Conservation (phyloP, 2,888 invertebrate genomes). For the Lissocephala sabroskyi region DNA sequence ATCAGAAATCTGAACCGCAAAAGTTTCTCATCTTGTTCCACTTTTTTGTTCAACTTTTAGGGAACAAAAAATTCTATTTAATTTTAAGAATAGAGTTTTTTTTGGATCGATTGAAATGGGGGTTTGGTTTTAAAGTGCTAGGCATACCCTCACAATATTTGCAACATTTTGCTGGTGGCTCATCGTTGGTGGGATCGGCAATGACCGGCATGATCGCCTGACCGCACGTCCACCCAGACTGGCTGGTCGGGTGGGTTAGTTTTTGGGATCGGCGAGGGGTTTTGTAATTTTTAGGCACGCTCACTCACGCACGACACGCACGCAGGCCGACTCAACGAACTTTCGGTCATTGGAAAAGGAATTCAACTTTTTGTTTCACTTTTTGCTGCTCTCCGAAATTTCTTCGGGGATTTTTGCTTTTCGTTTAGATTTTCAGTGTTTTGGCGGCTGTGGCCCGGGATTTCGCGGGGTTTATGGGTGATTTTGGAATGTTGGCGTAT, state of each 20-base stretch:
- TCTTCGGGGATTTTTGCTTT: not conserved
- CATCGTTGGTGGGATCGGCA: conserved; percentile 76
- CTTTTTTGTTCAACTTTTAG: too few relatives aligned
- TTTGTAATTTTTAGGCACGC: not conserved
- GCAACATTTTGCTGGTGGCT: conserved; percentile 92
- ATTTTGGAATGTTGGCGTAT: conserved; percentile 25
- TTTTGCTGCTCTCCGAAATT: not conserved
- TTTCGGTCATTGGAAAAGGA: not conserved
- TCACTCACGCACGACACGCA: not conserved
- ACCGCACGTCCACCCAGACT: conserved; percentile 52
- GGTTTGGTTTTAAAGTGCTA: conserved; percentile 35
- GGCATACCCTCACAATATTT: conserved; percentile 90
- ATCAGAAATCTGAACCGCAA: too few relatives aligned
- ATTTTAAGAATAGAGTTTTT: too few relatives aligned
- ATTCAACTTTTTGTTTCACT: conserved; percentile 9
- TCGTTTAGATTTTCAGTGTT: not conserved
- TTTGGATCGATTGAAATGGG: too few relatives aligned
- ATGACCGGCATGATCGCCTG: conserved; percentile 77
- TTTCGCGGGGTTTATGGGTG: too few relatives aligned
- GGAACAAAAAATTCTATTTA: too few relatives aligned
- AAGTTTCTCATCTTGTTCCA: too few relatives aligned
- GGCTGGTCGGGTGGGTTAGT: not conserved
- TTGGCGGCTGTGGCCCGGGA: not conserved
- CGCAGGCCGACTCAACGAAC: not conserved
- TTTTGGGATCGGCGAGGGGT: too few relatives aligned